phyloP scores from a whole-genome alignment of 2,113 vertebrate genomes.

The Motacilla tschutschensis region DNA sequence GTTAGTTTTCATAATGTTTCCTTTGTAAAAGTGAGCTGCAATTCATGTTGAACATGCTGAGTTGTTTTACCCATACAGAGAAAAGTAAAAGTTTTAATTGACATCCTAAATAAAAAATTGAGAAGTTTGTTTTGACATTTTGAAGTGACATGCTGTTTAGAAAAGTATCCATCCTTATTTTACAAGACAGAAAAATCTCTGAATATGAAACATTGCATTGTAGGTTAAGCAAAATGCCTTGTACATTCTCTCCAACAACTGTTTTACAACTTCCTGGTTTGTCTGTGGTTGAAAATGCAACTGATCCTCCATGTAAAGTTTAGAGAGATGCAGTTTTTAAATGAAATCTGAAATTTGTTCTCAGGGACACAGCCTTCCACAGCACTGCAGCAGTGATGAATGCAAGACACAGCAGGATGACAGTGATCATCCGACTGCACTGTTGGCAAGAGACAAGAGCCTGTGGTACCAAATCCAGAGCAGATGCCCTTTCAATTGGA shows the following conservation, averaged over 20 bases:
- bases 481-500: not conserved
- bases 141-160: not conserved
- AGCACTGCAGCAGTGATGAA: not conserved
- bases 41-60: rapidly evolving
- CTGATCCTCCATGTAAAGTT: not conserved
- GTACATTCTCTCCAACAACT: not conserved
- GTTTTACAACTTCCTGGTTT: not conserved
- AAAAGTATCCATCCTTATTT: not conserved
- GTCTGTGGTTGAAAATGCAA: not conserved
- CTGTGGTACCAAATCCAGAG: not conserved
- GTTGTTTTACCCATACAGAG: not conserved
- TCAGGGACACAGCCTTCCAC: not conserved
- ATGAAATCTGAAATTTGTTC: not conserved
- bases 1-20: not conserved
- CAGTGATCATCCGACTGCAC: not conserved
- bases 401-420: not conserved
- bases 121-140: not conserved
- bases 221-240: not conserved
- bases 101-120: not conserved
- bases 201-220: not conserved
- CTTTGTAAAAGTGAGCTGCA: not conserved
- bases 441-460: not conserved
- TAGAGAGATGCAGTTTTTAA: not conserved
- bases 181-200: not conserved
- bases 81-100: not conserved